Evolutionary conservation across 1,140 invertebrate genomes (phyloP), one percentile per base, ranked within the genome.

Genomic region (Holcopasites calliopsidis): DNA sequence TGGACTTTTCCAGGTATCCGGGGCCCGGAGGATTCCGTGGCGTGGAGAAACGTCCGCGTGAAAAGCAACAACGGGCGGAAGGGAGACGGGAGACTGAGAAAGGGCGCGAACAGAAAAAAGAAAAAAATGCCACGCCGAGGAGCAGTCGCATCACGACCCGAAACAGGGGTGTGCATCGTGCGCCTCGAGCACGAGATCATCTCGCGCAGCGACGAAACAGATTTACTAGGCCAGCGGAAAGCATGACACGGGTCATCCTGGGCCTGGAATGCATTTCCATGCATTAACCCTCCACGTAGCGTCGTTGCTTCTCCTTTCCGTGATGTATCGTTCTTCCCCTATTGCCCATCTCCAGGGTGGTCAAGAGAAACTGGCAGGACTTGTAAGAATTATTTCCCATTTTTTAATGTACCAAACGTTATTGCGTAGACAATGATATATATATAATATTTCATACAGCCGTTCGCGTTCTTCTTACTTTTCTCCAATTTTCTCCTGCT

Each of bases 151-250:
- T 58, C 21, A 13, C 26, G 10, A 23, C n/a, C n/a, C 3, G 40
- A 38, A 35, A 23, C 33, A 47, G 18, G 49, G 42, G 23, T 26
- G 55, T 31, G 47, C 47, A 8, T 10, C 35, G 35, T 38, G 78
- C 64, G 82, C 77, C 52, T 6, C 79, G 79, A 79, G 70, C 58
- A 69, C 38, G 81, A 81, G 80, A 86, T 80, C 71, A 87, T 88
- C 83, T 87, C 66, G 70, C 58, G 18, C 54, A 76, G 33, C 66
- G 62, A 64, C 69, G 73, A 81, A 85, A 83, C 74, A 85, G 85
- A 88, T 88, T 88, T 88, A 86, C 84, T 82, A 82, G 85, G 84
- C 77, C 84, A 42, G 50, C 70, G 61, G 76, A 74, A 82, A 60
- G 54, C 50, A 78, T 85, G 82, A 88, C 81, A 86, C 72, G 78